Evolutionary conservation across 2,888 invertebrate species (phyloP), one percentile per base, ranked within the genome.

Genomic region (Boloria selene): DNA sequence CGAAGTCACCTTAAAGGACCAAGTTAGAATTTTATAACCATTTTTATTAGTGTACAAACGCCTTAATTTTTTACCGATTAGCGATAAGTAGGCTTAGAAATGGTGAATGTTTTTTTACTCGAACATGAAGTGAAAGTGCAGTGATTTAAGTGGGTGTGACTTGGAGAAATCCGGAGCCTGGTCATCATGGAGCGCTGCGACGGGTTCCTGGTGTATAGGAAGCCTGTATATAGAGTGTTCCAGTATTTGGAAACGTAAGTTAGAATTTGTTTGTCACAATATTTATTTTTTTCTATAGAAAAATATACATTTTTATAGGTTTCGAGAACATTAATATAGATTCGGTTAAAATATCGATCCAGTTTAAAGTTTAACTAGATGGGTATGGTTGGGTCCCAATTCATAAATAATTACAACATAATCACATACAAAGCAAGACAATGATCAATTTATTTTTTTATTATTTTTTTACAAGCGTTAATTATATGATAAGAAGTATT

Each of bases 241-340:
- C 96, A 96, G 93, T 96, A 96, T 93, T 94, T 96, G 86, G 96
- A 96, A 92, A 95, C 96, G 96, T 96, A 92, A 96, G 96, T 95
- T 3, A 45, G 2, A 45, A 45, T 13, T 56, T 56, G n/a, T n/a
- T 56, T 45, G 22, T 45, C 45, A 44, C 5, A 2, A 13, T 56
- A 45, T 56, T 22, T 56, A 13, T 42, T 42, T 45, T 56, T 13
- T 14, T 45, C 16, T 1, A 26, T 45, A 44, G 45, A 56, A 16
- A n/a, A 56, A 56, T n/a, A 22, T 38, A 38, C 31, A 38, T 38
- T 31, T 31, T 31, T 31, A 31, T 31, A 31, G 2, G 31, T 31
- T 0, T 31, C 31, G 10, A 38, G 31, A 2, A 7, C 10, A 10
- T 10, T 2, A 7, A 10, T 10, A 38, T 38, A 10, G 31, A 38